Evolutionary conservation across 2,113 vertebrate species (phyloP), one percentile per base, ranked within the genome.

Genomic region (Pelmatolapia mariae): DNA sequence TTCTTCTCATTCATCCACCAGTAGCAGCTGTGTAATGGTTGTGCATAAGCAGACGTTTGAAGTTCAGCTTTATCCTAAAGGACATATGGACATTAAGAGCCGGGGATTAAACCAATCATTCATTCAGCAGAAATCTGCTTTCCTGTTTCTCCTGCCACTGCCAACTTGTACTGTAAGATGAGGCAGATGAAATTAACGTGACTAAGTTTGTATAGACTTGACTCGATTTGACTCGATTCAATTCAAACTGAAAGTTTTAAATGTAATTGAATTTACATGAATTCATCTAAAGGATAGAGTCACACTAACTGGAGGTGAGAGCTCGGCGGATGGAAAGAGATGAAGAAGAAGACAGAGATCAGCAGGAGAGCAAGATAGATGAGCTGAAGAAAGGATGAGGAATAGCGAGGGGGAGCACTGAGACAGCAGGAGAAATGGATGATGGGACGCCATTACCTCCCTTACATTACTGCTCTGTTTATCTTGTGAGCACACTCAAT

Each of bases 401-500:
- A 84, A 91, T 50, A 68, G 18, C 3, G 10, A 92, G 38, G 33
- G 54, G 59, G 66, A 89, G 26, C n/a, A 59, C 81, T 52, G 61
- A 90, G 86, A 91, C 66, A 86, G 86, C 50, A 68, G 90, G 84
- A 92, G 80, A 66, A 87, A 92, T 93, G 54, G 29, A 83, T 78
- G 45, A 45, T 66, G 59, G 66, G 86, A 83, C 91, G 92, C 84
- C 82, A 94, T 92, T 92, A 93, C 89, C 80, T 87, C 83, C 91
- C 71, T 86, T 90, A 87, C 91, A 89, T 92, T 86, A 90, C 88
- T 91, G 52, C 80, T 87, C 53, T 87, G 87, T 92, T 94, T 92
- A 94, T 94, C 89, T 90, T 83, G 52, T 63, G 84, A 78, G 76
- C 78, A 54, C 89, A 85, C 78, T 94, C 89, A 83, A 90, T 94